Conservation (phyloP, 2,113 vertebrate genomes). For the Proteles cristata region DNA sequence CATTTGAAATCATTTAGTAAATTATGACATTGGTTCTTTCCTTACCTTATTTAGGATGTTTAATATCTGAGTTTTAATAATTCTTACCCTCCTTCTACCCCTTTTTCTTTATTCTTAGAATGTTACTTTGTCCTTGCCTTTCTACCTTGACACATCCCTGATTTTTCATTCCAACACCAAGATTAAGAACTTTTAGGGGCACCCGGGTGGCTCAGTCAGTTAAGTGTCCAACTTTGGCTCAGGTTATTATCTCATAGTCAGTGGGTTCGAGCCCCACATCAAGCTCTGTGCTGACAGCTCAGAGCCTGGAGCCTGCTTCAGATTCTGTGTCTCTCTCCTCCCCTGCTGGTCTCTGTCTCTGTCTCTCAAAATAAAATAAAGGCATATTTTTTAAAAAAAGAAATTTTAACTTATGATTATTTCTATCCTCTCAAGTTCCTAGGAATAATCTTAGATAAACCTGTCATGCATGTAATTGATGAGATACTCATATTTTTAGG, state of each 20-base stretch:
- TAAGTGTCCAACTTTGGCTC: no score
- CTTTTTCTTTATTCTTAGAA: not conserved
- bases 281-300: no score
- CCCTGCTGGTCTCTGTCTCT: no score
- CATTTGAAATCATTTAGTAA: not conserved
- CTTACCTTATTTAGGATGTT: not conserved
- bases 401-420: slow-evolving; percentile 30
- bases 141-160: not conserved
- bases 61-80: not conserved
- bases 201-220: no score
- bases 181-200: not conserved
- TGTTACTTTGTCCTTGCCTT: not conserved
- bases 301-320: no score
- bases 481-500: not conserved
- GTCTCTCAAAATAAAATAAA: no score
- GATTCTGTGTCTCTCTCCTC: no score
- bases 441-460: not conserved
- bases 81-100: not conserved
- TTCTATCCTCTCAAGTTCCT: not conserved
- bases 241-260: no score
- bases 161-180: slow-evolving; percentile 31
- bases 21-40: not conserved
- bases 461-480: not conserved
- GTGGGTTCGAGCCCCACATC: no score
- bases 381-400: not conserved